Conservation (phyloP, 2,797 vertebrate genomes). For the Naso thynnoides region DNA sequence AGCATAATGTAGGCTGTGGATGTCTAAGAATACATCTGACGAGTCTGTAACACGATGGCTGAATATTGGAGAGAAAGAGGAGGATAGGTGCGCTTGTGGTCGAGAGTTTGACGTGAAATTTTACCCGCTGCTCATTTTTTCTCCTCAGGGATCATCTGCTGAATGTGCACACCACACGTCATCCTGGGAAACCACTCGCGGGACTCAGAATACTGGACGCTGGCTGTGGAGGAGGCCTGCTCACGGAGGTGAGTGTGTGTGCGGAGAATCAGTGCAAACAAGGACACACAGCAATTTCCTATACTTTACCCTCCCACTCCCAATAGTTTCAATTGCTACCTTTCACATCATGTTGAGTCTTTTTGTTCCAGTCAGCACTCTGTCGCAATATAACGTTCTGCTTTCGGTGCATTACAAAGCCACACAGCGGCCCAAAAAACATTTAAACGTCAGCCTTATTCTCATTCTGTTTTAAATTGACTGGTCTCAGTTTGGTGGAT, state of each 20-base stretch:
- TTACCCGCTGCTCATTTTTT: neutral
- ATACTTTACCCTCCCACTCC: conserved; percentile 1
- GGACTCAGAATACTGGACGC: conserved; percentile 92
- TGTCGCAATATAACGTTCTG: conserved; percentile 15
- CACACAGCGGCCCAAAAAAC: conserved; percentile 40
- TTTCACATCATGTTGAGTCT: conserved; percentile 46
- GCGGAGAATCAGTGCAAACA: neutral
- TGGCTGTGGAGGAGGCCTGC: conserved; percentile 95
- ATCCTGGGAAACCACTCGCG: conserved; percentile 87
- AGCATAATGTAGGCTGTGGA: neutral
- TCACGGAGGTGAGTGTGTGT: conserved; percentile 89
- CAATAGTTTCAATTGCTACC: conserved; percentile 49
- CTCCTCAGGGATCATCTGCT: conserved; percentile 91
- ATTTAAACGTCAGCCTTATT: conserved; percentile 40
- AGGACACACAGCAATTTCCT: conserved; percentile 1
- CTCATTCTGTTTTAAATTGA: conserved; percentile 52
- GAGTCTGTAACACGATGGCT: neutral
- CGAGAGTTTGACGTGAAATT: neutral
- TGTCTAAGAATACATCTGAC: conserved; percentile 1
- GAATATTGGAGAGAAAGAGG: neutral
- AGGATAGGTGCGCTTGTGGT: neutral
- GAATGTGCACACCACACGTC: conserved; percentile 81
- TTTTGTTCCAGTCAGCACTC: neutral
- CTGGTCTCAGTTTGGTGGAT: conserved; percentile 74
- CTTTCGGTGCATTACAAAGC: conserved; percentile 33